Percentiles rank a stretch among this genome's conserved stretches.
phyloP scores from a whole-genome alignment of 2,888 invertebrate genomes.

The Pimpla rufipes region DNA sequence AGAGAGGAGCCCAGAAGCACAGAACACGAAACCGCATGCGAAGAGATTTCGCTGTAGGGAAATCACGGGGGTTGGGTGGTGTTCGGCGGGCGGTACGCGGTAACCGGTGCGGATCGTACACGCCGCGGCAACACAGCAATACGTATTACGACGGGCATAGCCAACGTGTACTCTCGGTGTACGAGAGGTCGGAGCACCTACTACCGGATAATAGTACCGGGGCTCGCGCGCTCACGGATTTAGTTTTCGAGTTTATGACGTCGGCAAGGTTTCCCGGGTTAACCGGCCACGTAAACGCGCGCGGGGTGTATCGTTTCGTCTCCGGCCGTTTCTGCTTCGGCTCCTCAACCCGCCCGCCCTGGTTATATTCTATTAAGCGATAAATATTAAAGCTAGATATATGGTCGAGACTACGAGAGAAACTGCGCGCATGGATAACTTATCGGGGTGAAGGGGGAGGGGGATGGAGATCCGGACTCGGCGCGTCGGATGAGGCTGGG shows the following conservation, averaged over 20 bases:
- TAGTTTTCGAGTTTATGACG: constrained; percentile 82
- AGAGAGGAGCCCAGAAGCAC: background rate
- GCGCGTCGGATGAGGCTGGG: constrained; percentile 41
- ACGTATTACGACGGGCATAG: constrained; percentile 30
- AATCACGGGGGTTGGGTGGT: constrained; percentile 20
- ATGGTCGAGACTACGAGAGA: constrained; percentile 52
- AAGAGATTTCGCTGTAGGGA: constrained; percentile 33
- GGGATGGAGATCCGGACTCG: constrained; percentile 41
- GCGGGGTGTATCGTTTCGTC: constrained; percentile 73
- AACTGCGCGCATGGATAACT: constrained; percentile 66
- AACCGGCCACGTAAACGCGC: constrained; percentile 81
- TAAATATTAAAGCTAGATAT: constrained; percentile 81
- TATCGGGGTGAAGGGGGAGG: constrained; percentile 52
- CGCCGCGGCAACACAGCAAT: constrained; percentile 16
- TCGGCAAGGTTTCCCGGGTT: constrained; percentile 79
- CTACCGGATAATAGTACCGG: constrained; percentile 58
- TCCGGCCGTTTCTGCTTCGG: constrained; percentile 60
- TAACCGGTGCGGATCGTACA: constrained; percentile 21
- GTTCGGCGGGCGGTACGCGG: background rate
- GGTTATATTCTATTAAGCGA: constrained; percentile 82
- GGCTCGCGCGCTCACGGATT: constrained; percentile 75
- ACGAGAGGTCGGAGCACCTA: constrained; percentile 51
- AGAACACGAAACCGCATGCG: constrained; percentile 29
- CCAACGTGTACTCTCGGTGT: constrained; percentile 6
- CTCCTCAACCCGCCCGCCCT: background rate